phyloP scores from a whole-genome alignment of 2,113 vertebrate species.

The Semicossyphus pulcher region DNA sequence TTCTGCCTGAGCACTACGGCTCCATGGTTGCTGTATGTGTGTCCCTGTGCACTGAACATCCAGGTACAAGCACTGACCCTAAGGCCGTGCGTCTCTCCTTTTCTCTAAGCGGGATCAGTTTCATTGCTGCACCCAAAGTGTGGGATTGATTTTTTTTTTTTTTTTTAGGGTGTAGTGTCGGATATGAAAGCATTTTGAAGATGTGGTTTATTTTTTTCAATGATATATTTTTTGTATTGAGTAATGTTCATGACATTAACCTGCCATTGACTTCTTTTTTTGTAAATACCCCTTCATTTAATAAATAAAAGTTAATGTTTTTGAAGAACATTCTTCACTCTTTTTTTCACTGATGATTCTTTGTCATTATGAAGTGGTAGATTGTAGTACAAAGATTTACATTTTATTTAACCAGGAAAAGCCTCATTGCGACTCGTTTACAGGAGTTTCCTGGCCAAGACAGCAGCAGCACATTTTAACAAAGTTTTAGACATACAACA shows the following conservation, averaged over 20 bases:
- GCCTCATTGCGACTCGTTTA: too few species aligned
- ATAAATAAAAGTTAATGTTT: constrained; percentile 81
- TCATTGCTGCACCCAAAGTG: constrained; percentile 26
- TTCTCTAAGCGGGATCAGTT: constrained; percentile 29
- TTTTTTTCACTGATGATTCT: neutral
- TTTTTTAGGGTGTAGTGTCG: constrained; percentile 15
- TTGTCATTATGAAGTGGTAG: neutral
- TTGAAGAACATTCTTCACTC: constrained; percentile 30
- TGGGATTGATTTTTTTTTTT: constrained; percentile 26
- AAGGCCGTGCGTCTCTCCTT: constrained; percentile 23
- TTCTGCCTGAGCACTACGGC: constrained; percentile 42
- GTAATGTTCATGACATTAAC: constrained; percentile 74
- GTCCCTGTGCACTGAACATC: constrained; percentile 59
- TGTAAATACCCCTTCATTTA: constrained; percentile 76
- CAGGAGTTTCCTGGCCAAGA: too few species aligned
- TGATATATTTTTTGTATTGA: constrained; percentile 79
- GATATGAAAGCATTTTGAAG: constrained; percentile 63
- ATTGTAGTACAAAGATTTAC: too few species aligned
- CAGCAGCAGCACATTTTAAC: too few species aligned
- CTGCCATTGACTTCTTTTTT: constrained; percentile 60
- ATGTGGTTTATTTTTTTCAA: constrained; percentile 74
- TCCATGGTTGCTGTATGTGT: constrained; percentile 24
- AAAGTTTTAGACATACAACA: too few species aligned
- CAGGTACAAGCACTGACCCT: constrained; percentile 62
- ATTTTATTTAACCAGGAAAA: too few species aligned